phyloP scores from a whole-genome alignment of 2,888 invertebrate species.

The Tortrix viridana region DNA sequence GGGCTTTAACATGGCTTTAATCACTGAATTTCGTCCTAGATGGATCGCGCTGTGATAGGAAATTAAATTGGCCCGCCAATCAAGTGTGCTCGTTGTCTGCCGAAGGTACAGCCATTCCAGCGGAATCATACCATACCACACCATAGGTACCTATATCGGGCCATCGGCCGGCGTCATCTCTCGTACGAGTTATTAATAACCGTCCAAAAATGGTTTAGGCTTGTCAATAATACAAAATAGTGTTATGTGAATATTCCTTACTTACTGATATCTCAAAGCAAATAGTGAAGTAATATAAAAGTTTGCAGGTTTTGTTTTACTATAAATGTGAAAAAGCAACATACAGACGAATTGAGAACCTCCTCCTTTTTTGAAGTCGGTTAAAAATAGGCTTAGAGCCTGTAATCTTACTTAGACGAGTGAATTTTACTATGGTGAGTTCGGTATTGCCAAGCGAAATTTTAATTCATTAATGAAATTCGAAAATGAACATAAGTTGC shows the following conservation, averaged over 20 bases:
- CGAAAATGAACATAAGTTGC: too few species aligned
- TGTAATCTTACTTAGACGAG: too few species aligned
- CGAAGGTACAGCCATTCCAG: constrained; percentile 43
- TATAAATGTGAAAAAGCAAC: too few species aligned
- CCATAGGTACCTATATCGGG: not conserved
- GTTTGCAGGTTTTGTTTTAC: too few species aligned
- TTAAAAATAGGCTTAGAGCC: too few species aligned
- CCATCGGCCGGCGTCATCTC: constrained; percentile 7
- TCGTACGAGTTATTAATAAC: constrained; percentile 20
- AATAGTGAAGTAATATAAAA: not conserved
- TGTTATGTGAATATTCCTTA: not conserved
- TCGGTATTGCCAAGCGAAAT: too few species aligned
- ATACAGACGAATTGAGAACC: too few species aligned
- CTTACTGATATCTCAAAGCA: not conserved
- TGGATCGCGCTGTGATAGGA: constrained; percentile 57
- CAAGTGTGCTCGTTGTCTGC: constrained; percentile 47
- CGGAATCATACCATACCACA: constrained; percentile 5
- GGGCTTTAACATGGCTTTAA: constrained; percentile 56
- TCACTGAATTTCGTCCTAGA: constrained; percentile 47
- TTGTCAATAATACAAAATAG: not conserved
- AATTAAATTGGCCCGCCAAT: constrained; percentile 67
- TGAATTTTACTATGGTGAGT: too few species aligned
- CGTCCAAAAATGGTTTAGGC: not conserved
- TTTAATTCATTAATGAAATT: too few species aligned
- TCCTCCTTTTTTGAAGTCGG: too few species aligned